Evolutionary conservation across 2,888 invertebrate genomes (phyloP).

Genomic region (Tholera decimalis): DNA sequence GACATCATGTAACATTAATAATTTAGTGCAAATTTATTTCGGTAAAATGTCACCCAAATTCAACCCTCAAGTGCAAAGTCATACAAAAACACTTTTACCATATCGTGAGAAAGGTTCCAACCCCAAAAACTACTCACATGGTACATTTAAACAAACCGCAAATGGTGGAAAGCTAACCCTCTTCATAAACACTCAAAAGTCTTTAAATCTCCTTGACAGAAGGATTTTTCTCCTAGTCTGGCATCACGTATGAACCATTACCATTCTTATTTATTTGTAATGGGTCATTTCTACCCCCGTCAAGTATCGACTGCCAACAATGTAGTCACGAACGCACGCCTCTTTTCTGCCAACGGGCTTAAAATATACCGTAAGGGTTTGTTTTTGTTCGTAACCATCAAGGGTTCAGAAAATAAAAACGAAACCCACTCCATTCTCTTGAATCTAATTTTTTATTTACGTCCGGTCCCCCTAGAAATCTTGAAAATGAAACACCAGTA

Average conservation of each 20-base stretch:
- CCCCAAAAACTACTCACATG: conserved; percentile 38
- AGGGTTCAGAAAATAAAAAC: conserved; percentile 15
- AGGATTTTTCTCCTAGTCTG: conserved; percentile 53
- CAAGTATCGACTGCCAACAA: conserved; percentile 72
- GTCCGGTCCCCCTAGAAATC: not conserved
- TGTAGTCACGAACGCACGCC: conserved; percentile 77
- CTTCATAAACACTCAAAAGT: conserved; percentile 59
- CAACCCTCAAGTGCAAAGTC: not conserved
- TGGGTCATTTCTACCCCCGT: conserved; percentile 67
- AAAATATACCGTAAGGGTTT: conserved; percentile 52
- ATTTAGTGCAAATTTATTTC: conserved; percentile 24
- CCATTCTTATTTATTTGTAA: conserved; percentile 76
- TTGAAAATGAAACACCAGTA: not conserved
- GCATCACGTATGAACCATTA: conserved; percentile 75
- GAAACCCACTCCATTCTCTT: not conserved
- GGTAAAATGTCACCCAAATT: conserved; percentile 10
- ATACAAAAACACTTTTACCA: conserved; percentile 30
- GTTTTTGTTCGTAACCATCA: conserved; percentile 42
- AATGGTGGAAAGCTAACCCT: conserved; percentile 49
- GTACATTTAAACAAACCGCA: conserved; percentile 47
- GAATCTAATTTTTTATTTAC: not conserved
- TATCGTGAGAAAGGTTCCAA: conserved; percentile 28
- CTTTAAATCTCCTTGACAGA: conserved; percentile 64
- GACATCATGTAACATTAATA: conserved; percentile 26
- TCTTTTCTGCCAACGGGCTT: conserved; percentile 67